Percentiles rank a stretch among this genome's conserved stretches.
phyloP scores from a whole-genome alignment of 1,140 invertebrate species.

The Potamilus streckersoni region DNA sequence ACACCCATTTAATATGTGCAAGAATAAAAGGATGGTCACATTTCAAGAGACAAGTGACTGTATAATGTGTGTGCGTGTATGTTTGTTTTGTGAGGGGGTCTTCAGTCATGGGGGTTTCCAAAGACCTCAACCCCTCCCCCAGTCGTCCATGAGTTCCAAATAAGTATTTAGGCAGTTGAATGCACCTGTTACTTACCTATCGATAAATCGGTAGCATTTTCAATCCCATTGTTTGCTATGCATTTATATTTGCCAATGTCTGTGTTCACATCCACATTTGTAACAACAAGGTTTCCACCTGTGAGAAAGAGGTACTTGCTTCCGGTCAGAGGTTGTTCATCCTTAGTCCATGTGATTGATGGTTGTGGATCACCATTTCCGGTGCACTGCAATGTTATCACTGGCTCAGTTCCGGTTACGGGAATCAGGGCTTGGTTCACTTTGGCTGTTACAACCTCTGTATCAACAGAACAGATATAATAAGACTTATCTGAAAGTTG shows the following conservation, averaged over 20 bases:
- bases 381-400: conserved; percentile 20
- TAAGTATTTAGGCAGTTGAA: too few species aligned
- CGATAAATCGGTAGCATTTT: conserved; percentile 9
- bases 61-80: too few species aligned
- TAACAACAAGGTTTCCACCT: conserved; percentile 18
- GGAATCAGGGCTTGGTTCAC: conserved; percentile 9
- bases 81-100: too few species aligned
- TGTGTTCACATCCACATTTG: neutral
- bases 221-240: conserved; percentile 7
- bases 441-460: conserved; percentile 6
- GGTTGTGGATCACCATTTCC: conserved; percentile 10
- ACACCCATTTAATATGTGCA: too few species aligned
- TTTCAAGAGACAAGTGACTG: too few species aligned
- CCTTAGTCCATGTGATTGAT: conserved; percentile 12
- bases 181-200: conserved; percentile 6
- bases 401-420: conserved; percentile 11
- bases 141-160: too few species aligned
- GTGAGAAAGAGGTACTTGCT: conserved; percentile 9
- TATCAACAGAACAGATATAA: neutral
- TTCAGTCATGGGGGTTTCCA: too few species aligned
- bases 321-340: conserved; percentile 1
- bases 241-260: conserved; percentile 21
- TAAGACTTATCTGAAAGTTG: neutral
- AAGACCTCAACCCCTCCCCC: too few species aligned
- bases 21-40: too few species aligned